Base-by-base conservation (phyloP, 2,113 vertebrate genomes). In the Etheostoma cragini region DNA sequence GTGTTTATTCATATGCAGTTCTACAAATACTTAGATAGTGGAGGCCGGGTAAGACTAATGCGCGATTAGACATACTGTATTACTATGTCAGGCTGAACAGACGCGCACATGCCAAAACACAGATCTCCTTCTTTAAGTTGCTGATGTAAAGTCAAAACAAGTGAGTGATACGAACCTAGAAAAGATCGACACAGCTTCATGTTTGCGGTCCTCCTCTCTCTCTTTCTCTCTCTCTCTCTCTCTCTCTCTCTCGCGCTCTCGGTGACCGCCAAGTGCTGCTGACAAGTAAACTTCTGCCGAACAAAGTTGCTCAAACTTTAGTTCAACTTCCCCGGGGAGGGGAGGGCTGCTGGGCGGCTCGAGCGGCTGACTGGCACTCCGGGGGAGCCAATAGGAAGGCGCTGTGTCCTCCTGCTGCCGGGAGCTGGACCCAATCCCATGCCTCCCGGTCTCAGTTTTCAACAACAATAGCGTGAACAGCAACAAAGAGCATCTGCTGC, bases 131-230 rank as follows among this genome's bases (percentile, higher is more conserved):
- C 22, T 33, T 35, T 4, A 65, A 75, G 76, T 74, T 72, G 3
- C n/a, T 19, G 17, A 22, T 13, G 17, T 42, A 15, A 19, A 64
- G 42, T 50, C 0, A 61, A 21, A 53, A 47, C 6, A 74, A 71
- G 54, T 66, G 12, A 85, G 47, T 19, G 74, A 73, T 94, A 98
- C 97, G 87, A 94, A 98, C 97, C 97, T 87, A 99, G 94, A 93
- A 98, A 98, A 80, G 92, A 94, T 93, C 95, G 95, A 77, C 98
- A 98, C 94, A 97, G 95, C 92, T 95, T 96, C 97, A 98, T 98
- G 89, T 93, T 94, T 91, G 95, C 95, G 80, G 77, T 90, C 81
- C 70, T 86, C 77, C 80, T 66, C 38, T 80, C 62, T 54, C 22
- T 70, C 65, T 84, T 1, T 38, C 8, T 38, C 7, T 5, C 15